phyloP scores from a whole-genome alignment of 2,113 vertebrate genomes.

The Dromiciops gliroides region DNA sequence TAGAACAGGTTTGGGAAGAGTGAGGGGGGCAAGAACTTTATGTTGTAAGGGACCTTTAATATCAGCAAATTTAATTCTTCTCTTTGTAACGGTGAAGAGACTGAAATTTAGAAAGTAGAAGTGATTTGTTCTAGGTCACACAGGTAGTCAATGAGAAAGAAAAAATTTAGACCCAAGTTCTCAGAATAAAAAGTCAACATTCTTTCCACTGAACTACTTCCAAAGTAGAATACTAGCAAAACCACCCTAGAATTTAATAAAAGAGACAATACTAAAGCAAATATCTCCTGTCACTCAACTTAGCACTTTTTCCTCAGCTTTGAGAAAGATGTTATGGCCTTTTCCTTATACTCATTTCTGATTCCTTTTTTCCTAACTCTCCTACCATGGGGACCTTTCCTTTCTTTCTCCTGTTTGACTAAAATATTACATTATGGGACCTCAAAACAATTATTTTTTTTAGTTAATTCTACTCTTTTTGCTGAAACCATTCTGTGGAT shows the following conservation, averaged over 20 bases:
- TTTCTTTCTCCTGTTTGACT: neutral
- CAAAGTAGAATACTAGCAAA: neutral
- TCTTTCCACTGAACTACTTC: neutral
- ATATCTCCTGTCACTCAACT: neutral
- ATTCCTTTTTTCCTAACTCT: neutral
- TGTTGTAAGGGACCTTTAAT: neutral
- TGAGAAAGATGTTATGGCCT: neutral
- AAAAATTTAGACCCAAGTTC: neutral
- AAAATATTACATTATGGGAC: fast-evolving
- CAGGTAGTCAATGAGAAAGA: neutral
- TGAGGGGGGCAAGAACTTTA: neutral
- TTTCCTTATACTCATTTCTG: neutral
- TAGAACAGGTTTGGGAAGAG: neutral
- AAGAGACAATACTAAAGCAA: neutral
- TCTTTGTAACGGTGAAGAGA: neutral
- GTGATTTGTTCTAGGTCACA: neutral
- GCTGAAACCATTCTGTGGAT: slow-evolving; percentile 2
- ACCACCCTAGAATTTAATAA: neutral
- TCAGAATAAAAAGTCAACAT: neutral
- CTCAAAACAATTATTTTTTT: neutral
- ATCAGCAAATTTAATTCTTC: neutral
- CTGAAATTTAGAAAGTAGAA: neutral
- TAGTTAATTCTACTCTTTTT: neutral
- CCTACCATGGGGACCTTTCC: neutral
- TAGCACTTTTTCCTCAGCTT: neutral